Evolutionary conservation across 37 sponge, comb jelly and placozoan species (phyloP), one percentile per base, ranked within the genome.

Genomic region (Cladorhizidae sp.): DNA sequence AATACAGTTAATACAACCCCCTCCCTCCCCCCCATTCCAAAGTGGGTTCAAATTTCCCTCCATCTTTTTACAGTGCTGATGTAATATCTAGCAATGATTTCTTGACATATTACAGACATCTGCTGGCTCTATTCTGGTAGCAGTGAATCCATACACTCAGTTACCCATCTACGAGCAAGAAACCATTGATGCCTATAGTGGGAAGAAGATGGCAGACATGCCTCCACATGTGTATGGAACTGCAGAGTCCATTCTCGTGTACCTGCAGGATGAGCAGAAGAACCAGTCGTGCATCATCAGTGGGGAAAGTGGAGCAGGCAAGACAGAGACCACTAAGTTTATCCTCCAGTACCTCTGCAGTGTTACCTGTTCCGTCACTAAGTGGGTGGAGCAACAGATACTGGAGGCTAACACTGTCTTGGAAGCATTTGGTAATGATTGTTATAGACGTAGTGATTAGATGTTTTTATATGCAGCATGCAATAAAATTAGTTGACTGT

Each of bases 261-360:
- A 85, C 71, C 69, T 94, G 50, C 72, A 89, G 57, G 68, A 83
- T 69, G 83, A 93, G 39, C 23, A 41, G 28, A 86, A 80, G 63
- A 97, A 97, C 73, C 97, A 97, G 51, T 97, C 95, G 0, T 97
- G 95, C 73, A 83, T 97, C 56, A 97, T 97, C 73, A 92, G 93
- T 61, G 97, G 97, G 42, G 97, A 97, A 76, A 95, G 93, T 79
- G 97, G 97, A 59, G 94, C 97, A 29, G 97, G 97, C 42, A 97
- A 97, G 92, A 97, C 97, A 20, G 97, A 97, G 73, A 94, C 93
- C 0, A 97, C 97, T 37, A 97, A 94, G 80, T 92, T 92, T 85
- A 97, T 97, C 40, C 81, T 97, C 23, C 97, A 94, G 82, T 97
- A 97, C 65, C 85, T 97, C 40, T 97, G 97, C 63, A 69, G 88